A percentile compares a stretch with the other conserved stretches of the same genome.
phyloP scores from a whole-genome alignment of 2,113 vertebrate genomes.

The Camarhynchus parvulus region DNA sequence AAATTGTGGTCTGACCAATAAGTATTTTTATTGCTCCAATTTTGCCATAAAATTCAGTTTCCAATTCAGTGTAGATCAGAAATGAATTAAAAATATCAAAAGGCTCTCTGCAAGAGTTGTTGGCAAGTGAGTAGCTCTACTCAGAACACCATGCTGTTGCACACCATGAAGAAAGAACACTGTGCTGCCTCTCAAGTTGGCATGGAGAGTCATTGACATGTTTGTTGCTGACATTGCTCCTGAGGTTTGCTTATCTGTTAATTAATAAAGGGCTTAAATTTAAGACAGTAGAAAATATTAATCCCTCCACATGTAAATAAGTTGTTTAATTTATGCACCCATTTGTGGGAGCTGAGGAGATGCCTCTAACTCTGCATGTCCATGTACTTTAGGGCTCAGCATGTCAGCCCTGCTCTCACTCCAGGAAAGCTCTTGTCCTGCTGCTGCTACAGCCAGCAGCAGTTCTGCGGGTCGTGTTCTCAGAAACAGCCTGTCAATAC shows the following conservation, averaged over 20 bases:
- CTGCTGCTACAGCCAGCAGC: accelerated
- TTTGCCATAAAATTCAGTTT: neutral
- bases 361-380: neutral
- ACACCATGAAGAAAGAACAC: neutral
- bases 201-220: neutral
- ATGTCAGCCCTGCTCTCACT: neutral
- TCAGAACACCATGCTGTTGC: neutral
- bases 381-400: neutral
- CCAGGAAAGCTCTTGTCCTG: neutral
- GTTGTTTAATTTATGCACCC: neutral
- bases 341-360: neutral
- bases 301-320: neutral
- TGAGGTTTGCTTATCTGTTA: neutral
- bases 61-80: neutral
- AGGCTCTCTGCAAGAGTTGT: neutral
- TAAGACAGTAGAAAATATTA: neutral
- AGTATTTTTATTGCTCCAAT: neutral
- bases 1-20: neutral
- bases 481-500: neutral
- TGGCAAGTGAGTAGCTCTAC: neutral
- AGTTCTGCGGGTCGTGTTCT: neutral
- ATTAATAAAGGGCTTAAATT: neutral
- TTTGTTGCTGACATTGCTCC: neutral
- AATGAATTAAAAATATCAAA: neutral
- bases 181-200: neutral